These are phyloP conservation scores for Papilio xuthus DNA, from an alignment of 1,140 invertebrate genomes.

Conservation along the genomic window DNA sequence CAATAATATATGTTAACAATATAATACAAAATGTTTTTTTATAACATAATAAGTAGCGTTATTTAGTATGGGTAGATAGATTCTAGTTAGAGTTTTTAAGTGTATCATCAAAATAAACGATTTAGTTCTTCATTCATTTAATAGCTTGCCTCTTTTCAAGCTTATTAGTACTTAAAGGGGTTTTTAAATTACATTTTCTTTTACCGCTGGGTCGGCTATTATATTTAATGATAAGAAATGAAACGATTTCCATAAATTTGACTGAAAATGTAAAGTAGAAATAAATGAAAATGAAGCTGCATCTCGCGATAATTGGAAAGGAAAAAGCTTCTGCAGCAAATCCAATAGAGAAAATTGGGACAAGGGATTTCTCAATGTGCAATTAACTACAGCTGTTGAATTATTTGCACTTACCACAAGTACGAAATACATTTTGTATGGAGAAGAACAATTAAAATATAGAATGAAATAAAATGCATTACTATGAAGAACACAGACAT, in stretches of 20 bases:
- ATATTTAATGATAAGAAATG: slow-evolving; percentile 9
- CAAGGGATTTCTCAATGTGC: background rate
- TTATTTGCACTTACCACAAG: background rate
- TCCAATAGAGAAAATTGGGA: slow-evolving; percentile 16
- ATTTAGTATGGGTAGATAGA: background rate
- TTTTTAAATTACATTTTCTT: slow-evolving; percentile 6
- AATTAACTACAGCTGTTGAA: slow-evolving; percentile 16
- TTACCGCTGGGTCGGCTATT: background rate
- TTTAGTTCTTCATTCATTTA: slow-evolving; percentile 2
- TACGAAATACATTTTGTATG: background rate
- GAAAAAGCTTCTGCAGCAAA: slow-evolving; percentile 11
- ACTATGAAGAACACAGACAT: background rate
- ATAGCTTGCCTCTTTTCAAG: background rate
- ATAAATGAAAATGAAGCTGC: slow-evolving; percentile 7
- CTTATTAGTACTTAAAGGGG: slow-evolving; percentile 9
- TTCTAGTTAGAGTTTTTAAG: background rate
- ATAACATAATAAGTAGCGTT: background rate
- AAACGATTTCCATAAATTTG: background rate
- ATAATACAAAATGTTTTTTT: background rate
- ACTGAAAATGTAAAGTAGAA: slow-evolving; percentile 2
- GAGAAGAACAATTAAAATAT: background rate
- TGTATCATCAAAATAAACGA: background rate
- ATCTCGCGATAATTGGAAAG: slow-evolving; percentile 9
- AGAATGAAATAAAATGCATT: background rate
- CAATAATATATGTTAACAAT: background rate